These are phyloP conservation scores for Sylvia atricapilla DNA, from an alignment of 2,113 vertebrate genomes.

Conservation along the genomic window DNA sequence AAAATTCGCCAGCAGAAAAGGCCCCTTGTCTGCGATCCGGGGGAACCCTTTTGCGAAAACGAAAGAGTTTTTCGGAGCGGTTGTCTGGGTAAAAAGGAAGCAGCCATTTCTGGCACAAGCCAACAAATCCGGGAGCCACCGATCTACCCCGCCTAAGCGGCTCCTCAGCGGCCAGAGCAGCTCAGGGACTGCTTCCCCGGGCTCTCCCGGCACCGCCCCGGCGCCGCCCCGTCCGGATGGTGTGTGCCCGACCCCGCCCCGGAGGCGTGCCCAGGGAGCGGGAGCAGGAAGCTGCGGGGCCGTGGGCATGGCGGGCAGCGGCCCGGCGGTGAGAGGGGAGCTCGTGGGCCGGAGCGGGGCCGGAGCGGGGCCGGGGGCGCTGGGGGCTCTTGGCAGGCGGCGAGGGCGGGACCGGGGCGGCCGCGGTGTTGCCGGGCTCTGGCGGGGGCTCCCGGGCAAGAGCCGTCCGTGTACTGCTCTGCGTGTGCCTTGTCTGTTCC, in stretches of 20 bases:
- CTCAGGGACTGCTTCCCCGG: accelerated
- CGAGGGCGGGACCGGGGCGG: not conserved
- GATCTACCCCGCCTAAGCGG: accelerated
- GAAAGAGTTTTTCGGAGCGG: accelerated
- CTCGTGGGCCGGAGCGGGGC: too few relatives aligned
- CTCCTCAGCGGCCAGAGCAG: accelerated
- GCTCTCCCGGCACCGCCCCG: too few relatives aligned
- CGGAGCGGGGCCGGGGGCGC: not conserved
- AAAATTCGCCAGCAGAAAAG: not conserved
- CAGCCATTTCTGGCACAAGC: accelerated
- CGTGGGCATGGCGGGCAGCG: not conserved
- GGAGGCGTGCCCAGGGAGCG: constrained; percentile 1
- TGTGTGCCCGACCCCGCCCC: not conserved
- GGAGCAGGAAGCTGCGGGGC: not conserved
- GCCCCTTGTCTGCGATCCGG: accelerated
- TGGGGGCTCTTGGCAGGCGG: not conserved
- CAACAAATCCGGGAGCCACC: accelerated
- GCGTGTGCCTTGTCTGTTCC: not conserved
- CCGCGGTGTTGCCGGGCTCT: not conserved
- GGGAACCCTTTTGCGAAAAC: accelerated
- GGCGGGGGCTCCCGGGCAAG: too few relatives aligned
- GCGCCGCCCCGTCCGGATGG: not conserved
- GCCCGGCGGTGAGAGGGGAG: not conserved
- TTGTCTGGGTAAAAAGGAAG: accelerated
- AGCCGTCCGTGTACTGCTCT: not conserved